These are phyloP conservation scores for Sinosuthora webbiana DNA, from an alignment of 2,113 vertebrate genomes.

Conservation along the genomic window DNA sequence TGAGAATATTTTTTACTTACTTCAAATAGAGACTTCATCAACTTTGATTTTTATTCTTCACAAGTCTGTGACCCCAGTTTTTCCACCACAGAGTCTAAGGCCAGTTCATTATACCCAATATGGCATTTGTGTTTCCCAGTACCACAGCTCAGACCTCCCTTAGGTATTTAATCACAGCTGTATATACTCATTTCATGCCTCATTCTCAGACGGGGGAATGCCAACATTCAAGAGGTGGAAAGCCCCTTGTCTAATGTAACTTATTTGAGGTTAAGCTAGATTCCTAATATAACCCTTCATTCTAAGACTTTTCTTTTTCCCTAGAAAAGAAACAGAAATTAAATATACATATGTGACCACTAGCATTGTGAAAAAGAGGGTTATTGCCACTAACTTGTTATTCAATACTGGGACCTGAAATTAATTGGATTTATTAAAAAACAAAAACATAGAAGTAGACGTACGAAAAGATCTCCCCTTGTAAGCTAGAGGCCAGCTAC, in stretches of 20 bases:
- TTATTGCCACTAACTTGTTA: background rate
- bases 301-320: background rate
- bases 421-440: background rate
- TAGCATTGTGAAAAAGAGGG: background rate
- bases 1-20: background rate
- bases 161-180: slow-evolving; percentile 28
- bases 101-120: background rate
- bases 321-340: background rate
- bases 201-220: background rate
- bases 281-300: slow-evolving; percentile 25
- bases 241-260: slow-evolving; percentile 19
- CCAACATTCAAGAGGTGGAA: background rate
- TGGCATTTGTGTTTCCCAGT: background rate
- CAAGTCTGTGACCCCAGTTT: background rate
- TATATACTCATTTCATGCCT: background rate
- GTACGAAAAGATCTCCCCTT: background rate
- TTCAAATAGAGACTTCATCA: background rate
- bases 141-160: background rate
- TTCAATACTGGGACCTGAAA: background rate
- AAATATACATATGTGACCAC: background rate
- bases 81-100: background rate
- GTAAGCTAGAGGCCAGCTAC: background rate
- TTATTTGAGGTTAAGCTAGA: slow-evolving; percentile 10
- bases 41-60: background rate
- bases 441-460: background rate